These are phyloP conservation scores for Chromobotia macracanthus DNA, from an alignment of 2,797 vertebrate genomes.

Conservation along the genomic window DNA sequence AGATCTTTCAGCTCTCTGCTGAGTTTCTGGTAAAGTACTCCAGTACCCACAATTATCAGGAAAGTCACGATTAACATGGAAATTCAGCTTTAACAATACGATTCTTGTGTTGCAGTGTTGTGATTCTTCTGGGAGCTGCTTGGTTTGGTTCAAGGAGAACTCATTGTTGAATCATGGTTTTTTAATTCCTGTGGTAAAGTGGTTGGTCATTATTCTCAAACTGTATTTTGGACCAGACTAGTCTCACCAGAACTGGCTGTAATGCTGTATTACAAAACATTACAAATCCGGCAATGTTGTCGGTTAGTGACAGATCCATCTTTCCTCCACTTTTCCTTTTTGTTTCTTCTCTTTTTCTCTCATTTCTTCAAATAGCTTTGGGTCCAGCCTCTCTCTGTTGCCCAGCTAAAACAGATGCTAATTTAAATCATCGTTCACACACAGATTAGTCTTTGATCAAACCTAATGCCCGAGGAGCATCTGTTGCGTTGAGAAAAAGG, in stretches of 20 bases:
- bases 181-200: background rate
- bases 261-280: conserved; percentile 16
- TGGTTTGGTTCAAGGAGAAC: background rate
- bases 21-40: too few species aligned
- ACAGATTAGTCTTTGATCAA: conserved; percentile 76
- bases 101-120: background rate
- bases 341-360: conserved; percentile 15
- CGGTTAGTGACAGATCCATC: conserved; percentile 37
- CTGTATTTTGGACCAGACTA: background rate
- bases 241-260: background rate
- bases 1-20: too few species aligned
- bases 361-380: conserved; percentile 58
- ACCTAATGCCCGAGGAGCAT: conserved; percentile 68
- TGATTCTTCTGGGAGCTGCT: background rate
- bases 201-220: background rate
- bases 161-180: background rate
- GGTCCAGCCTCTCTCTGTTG: conserved; percentile 62
- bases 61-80: background rate
- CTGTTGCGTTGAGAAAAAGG: conserved; percentile 54
- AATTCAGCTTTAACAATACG: background rate
- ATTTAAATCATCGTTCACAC: conserved; percentile 72
- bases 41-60: background rate
- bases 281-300: conserved; percentile 38
- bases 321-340: conserved; percentile 33
- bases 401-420: conserved; percentile 73